Evolutionary conservation across 2,797 vertebrate genomes (phyloP).

Genomic region (Clarias fuscus): DNA sequence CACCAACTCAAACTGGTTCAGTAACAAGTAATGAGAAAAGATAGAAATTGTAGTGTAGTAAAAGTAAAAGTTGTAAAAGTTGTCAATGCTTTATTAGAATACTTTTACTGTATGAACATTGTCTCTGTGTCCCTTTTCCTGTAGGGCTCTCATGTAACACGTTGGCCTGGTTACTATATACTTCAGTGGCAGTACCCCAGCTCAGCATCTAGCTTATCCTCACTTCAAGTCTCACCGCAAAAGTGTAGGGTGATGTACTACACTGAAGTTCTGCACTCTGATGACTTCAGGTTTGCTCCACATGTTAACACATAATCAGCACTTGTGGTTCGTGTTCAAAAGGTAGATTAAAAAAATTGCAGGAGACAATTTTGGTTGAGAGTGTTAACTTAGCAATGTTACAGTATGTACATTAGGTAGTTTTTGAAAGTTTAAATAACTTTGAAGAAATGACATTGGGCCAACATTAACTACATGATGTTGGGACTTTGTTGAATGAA

Average conservation of each 20-base stretch:
- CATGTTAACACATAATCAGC: background rate
- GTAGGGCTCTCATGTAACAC: slow-evolving; percentile 92
- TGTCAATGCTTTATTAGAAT: background rate
- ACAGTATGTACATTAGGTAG: too few relatives aligned
- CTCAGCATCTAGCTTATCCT: slow-evolving; percentile 72
- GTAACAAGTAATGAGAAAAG: too few relatives aligned
- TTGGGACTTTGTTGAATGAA: too few relatives aligned
- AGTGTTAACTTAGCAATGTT: too few relatives aligned
- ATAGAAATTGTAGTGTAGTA: too few relatives aligned
- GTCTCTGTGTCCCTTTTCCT: background rate
- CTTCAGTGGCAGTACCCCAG: slow-evolving; percentile 73
- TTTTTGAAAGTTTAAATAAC: too few relatives aligned
- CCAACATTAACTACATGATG: too few relatives aligned
- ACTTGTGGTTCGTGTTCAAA: background rate
- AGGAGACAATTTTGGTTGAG: too few relatives aligned
- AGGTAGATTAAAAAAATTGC: background rate
- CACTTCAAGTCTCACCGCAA: slow-evolving; percentile 94
- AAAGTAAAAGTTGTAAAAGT: too few relatives aligned
- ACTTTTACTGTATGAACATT: background rate
- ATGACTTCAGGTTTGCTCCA: slow-evolving; percentile 87
- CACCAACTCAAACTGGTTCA: too few relatives aligned
- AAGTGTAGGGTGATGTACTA: slow-evolving; percentile 98
- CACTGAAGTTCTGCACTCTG: slow-evolving; percentile 91
- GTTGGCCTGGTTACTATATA: slow-evolving; percentile 96
- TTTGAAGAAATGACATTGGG: too few relatives aligned